These are phyloP conservation scores for Apodemia arnacis DNA, from an alignment of 2,888 invertebrate species.

Conservation along the genomic window DNA sequence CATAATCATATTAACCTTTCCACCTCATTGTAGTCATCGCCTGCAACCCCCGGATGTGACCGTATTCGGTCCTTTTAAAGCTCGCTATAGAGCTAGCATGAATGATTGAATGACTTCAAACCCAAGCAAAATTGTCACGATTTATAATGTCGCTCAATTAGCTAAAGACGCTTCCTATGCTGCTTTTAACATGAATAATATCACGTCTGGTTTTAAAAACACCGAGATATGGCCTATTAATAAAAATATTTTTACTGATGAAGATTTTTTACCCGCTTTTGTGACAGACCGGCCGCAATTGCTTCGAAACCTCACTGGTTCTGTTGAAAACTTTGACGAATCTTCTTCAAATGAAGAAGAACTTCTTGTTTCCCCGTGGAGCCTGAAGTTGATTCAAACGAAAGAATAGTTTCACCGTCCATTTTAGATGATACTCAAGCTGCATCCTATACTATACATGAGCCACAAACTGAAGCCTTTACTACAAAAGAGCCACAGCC, in stretches of 20 bases:
- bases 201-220: constrained; percentile 52
- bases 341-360: constrained; percentile 47
- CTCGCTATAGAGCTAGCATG: constrained; percentile 54
- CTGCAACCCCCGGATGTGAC: constrained; percentile 60
- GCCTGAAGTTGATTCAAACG: constrained; percentile 28
- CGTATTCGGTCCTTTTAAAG: constrained; percentile 62
- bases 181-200: constrained; percentile 59
- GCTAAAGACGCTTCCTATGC: constrained; percentile 56
- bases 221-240: constrained; percentile 52
- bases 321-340: constrained; percentile 33
- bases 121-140: constrained; percentile 61
- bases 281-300: constrained; percentile 43
- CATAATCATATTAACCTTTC: constrained; percentile 60
- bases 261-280: constrained; percentile 53
- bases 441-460: too few species aligned
- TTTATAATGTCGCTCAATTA: constrained; percentile 65
- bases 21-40: constrained; percentile 65
- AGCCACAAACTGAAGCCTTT: too few species aligned
- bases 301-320: constrained; percentile 5
- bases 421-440: constrained; percentile 43
- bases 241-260: constrained; percentile 39
- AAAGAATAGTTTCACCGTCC: constrained; percentile 26
- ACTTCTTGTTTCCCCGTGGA: constrained; percentile 24
- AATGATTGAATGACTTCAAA: constrained; percentile 70
- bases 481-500: constrained; percentile 12